Evolutionary conservation across 2,797 vertebrate species (phyloP).

Genomic region (Onychomys leucogaster): DNA sequence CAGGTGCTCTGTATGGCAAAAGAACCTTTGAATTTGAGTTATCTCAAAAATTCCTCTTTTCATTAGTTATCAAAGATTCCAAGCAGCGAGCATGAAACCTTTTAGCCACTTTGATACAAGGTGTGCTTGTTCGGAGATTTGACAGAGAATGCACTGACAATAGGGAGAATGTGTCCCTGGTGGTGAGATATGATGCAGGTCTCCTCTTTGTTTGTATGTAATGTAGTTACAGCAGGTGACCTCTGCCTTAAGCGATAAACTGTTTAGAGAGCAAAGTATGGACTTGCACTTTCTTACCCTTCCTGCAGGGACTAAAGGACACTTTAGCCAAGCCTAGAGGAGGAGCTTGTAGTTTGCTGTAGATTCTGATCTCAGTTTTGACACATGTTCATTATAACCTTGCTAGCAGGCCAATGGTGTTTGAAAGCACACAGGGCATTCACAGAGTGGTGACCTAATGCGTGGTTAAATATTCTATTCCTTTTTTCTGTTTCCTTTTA

Average conservation of each 20-base stretch:
- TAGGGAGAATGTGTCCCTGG: conserved; percentile 29
- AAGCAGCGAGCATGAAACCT: conserved; percentile 15
- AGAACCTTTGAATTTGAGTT: conserved; percentile 18
- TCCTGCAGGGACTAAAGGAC: conserved; percentile 23
- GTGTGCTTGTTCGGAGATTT: conserved; percentile 60
- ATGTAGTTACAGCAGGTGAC: conserved; percentile 31
- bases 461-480: background rate
- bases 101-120: background rate
- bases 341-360: conserved; percentile 28
- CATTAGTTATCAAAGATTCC: conserved; percentile 56
- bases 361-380: conserved; percentile 55
- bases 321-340: conserved; percentile 1
- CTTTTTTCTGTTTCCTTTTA: conserved; percentile 58
- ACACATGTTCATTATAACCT: conserved; percentile 56
- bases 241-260: background rate
- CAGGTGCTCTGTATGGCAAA: background rate
- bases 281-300: conserved; percentile 33
- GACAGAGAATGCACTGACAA: conserved; percentile 40
- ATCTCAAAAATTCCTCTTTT: conserved; percentile 56
- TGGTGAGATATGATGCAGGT: background rate
- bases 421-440: conserved; percentile 18
- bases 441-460: background rate
- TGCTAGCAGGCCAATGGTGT: background rate
- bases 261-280: conserved; percentile 25
- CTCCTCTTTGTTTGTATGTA: conserved; percentile 39